These are phyloP conservation scores for Rhinichthys osculus DNA, from an alignment of 2,797 vertebrate species.

Conservation along the genomic window DNA sequence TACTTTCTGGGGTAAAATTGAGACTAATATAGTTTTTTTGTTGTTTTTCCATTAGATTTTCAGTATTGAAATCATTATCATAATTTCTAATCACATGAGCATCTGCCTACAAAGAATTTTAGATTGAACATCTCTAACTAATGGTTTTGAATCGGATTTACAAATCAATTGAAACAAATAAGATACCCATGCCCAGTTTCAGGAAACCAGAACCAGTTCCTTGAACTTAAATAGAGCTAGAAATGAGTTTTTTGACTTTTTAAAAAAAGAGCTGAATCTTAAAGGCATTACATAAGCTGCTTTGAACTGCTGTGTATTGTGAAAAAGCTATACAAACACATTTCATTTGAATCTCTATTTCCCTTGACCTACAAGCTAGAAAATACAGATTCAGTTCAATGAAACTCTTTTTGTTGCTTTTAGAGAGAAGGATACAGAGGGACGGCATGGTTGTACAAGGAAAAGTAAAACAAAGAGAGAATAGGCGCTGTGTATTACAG, in stretches of 20 bases:
- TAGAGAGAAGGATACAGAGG: conserved; percentile 42
- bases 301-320: neutral
- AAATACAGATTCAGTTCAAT: conserved; percentile 30
- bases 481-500: conserved; percentile 71
- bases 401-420: conserved; percentile 46
- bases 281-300: neutral
- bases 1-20: neutral
- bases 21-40: neutral
- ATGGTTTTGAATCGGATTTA: neutral
- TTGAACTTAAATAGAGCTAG: neutral
- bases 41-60: neutral
- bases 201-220: neutral
- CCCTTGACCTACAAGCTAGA: conserved; percentile 14
- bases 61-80: no score
- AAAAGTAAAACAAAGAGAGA: conserved; percentile 64
- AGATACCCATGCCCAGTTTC: neutral
- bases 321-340: neutral
- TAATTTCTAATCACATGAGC: neutral
- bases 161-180: neutral
- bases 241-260: no score
- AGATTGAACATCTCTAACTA: neutral
- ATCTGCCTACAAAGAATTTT: neutral
- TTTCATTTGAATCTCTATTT: neutral
- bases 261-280: neutral
- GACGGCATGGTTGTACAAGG: conserved; percentile 55